phyloP scores from a whole-genome alignment of 2,888 invertebrate species.

The Cistogaster globosa region DNA sequence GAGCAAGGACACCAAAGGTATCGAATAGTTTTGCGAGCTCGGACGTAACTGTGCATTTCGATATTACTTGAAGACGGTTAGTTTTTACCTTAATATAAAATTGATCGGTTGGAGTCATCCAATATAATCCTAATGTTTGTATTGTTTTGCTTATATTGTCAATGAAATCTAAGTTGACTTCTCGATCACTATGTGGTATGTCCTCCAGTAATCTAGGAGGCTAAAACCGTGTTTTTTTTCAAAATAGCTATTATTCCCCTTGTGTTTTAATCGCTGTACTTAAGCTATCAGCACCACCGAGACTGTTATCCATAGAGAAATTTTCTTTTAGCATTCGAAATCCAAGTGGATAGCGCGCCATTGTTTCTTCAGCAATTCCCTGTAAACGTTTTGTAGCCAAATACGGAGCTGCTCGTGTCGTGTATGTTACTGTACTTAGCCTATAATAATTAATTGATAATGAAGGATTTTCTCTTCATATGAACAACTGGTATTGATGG shows the following conservation, averaged over 20 bases:
- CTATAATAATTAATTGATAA: not conserved
- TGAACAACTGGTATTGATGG: not conserved
- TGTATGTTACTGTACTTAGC: not conserved
- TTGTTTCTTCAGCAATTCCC: constrained; percentile 4
- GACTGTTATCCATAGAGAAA: too few relatives aligned
- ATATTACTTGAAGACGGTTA: not conserved
- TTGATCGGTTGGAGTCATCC: too few relatives aligned
- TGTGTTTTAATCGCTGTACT: not conserved
- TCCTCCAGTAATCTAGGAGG: not conserved
- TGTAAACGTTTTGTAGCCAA: constrained; percentile 11
- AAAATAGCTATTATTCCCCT: not conserved
- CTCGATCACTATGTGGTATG: too few relatives aligned
- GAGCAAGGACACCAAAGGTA: not conserved
- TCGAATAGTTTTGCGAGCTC: constrained; percentile 1
- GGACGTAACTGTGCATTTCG: not conserved
- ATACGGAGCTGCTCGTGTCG: constrained; percentile 1
- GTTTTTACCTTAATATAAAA: too few relatives aligned
- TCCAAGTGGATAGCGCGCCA: not conserved
- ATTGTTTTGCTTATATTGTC: too few relatives aligned
- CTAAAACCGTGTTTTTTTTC: not conserved
- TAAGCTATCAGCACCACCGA: too few relatives aligned
- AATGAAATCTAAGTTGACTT: too few relatives aligned
- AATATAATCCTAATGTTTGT: too few relatives aligned
- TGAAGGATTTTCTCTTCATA: not conserved
- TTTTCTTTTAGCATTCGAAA: not conserved